phyloP scores from a whole-genome alignment of 2,797 vertebrate genomes.

The Bovichtus variegatus region DNA sequence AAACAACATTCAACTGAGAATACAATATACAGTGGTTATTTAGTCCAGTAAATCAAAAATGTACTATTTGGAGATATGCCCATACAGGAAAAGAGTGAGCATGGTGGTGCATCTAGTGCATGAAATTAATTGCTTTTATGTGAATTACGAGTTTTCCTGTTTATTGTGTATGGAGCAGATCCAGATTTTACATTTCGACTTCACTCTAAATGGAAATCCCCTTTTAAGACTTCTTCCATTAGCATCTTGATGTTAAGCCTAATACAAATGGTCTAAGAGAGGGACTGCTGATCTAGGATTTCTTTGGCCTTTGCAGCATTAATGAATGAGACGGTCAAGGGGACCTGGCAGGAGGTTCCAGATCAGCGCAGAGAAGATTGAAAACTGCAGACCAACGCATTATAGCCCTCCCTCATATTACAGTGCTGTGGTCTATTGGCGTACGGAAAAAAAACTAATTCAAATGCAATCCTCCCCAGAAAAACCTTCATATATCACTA shows the following conservation, averaged over 20 bases:
- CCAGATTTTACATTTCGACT: slow-evolving; percentile 10
- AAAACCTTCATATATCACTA: slow-evolving; percentile 15
- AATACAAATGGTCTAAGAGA: slow-evolving; percentile 42
- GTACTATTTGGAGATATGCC: background rate
- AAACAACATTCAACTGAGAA: background rate
- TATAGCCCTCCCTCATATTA: slow-evolving; percentile 49
- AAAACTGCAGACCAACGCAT: slow-evolving; percentile 54
- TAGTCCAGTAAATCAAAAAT: slow-evolving; percentile 5
- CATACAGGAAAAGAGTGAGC: background rate
- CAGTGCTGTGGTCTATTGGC: slow-evolving; percentile 42
- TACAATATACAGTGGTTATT: background rate
- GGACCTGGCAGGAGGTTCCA: slow-evolving; percentile 59
- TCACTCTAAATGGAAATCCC: slow-evolving; percentile 22
- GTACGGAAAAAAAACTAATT: slow-evolving; percentile 41
- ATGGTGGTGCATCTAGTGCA: background rate
- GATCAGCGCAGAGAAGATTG: slow-evolving; percentile 48
- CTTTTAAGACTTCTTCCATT: slow-evolving; percentile 48
- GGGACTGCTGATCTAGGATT: slow-evolving; percentile 61
- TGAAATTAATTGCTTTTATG: background rate
- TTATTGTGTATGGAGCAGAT: background rate
- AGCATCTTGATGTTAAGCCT: slow-evolving; percentile 34
- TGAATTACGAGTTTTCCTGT: background rate
- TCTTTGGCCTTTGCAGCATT: slow-evolving; percentile 42
- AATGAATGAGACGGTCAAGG: slow-evolving; percentile 63
- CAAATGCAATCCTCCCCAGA: slow-evolving; percentile 20